Percentiles rank a stretch among this genome's conserved stretches.
These are phyloP conservation scores for Oncorhynchus gorbuscha DNA, from an alignment of 2,113 vertebrate genomes.

Conservation along the genomic window DNA sequence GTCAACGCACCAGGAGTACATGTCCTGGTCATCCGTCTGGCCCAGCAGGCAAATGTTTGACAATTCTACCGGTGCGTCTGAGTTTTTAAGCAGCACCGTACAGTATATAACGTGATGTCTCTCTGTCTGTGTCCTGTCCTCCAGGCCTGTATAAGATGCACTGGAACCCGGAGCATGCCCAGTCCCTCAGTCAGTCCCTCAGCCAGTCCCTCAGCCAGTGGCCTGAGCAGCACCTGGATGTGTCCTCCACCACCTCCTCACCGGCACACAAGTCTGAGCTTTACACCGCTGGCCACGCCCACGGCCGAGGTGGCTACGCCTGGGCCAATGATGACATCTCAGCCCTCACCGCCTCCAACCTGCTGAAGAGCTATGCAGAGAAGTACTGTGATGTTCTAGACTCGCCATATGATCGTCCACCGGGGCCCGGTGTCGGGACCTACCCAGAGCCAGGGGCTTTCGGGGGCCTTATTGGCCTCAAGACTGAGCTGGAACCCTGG, in stretches of 20 bases:
- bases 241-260: conserved; percentile 95
- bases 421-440: conserved; percentile 62
- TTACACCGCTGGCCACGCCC: conserved; percentile 77
- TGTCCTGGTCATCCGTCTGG: too few species aligned
- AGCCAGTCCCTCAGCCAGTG: conserved; percentile 97
- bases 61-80: too few species aligned
- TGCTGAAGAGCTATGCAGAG: conserved; percentile 97
- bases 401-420: conserved; percentile 85
- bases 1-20: too few species aligned
- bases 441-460: conserved; percentile 82
- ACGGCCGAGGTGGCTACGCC: conserved; percentile 77
- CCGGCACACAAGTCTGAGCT: conserved; percentile 92
- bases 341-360: conserved; percentile 92
- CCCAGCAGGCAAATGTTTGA: too few species aligned
- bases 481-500: conserved; percentile 89
- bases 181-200: conserved; percentile 96
- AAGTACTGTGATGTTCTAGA: conserved; percentile 92
- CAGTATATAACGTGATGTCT: too few species aligned
- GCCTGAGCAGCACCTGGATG: conserved; percentile 98
- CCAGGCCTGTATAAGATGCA: conserved; percentile 90
- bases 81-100: too few species aligned
- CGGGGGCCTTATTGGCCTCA: conserved; percentile 81
- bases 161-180: conserved; percentile 99
- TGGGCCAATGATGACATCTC: conserved; percentile 99
- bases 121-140: background rate